Evolutionary conservation across 2,797 vertebrate genomes (phyloP).

Genomic region (Microchirus variegatus): DNA sequence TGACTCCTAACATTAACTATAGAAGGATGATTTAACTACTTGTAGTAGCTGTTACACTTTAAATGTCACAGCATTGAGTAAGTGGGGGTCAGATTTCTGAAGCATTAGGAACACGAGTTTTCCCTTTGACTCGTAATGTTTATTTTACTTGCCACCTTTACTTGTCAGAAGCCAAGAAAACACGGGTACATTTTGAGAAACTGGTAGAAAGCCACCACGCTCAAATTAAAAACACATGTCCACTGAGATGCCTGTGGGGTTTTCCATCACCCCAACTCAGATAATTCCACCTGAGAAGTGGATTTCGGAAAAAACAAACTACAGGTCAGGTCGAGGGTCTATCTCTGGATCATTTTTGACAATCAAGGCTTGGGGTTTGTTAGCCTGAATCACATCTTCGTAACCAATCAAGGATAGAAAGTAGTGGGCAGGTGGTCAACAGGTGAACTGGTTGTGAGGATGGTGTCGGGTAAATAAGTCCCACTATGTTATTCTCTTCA

Average conservation of each 20-base stretch:
- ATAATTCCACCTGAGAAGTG: too few species aligned
- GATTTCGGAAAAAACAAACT: too few species aligned
- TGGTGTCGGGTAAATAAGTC: constrained; percentile 36
- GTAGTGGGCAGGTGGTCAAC: constrained; percentile 1
- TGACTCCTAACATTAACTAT: constrained; percentile 11
- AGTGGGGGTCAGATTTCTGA: constrained; percentile 19
- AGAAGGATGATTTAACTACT: constrained; percentile 27
- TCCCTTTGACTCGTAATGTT: constrained; percentile 14
- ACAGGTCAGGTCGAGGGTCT: too few species aligned
- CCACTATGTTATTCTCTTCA: constrained; percentile 26
- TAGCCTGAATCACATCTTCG: constrained; percentile 16
- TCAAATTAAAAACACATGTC: constrained; percentile 13
- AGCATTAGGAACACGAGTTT: constrained; percentile 12
- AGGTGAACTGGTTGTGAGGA: constrained; percentile 18
- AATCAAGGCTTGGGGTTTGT: neutral
- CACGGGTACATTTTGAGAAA: neutral
- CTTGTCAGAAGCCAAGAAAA: constrained; percentile 23
- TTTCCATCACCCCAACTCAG: neutral
- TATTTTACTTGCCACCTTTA: constrained; percentile 13
- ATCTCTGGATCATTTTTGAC: too few species aligned
- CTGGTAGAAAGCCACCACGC: neutral
- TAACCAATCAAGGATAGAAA: constrained; percentile 15
- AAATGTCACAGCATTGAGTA: constrained; percentile 1
- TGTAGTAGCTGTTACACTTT: constrained; percentile 6
- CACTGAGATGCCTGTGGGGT: neutral